phyloP scores from a whole-genome alignment of 2,888 invertebrate genomes.

The Thera obeliscata region DNA sequence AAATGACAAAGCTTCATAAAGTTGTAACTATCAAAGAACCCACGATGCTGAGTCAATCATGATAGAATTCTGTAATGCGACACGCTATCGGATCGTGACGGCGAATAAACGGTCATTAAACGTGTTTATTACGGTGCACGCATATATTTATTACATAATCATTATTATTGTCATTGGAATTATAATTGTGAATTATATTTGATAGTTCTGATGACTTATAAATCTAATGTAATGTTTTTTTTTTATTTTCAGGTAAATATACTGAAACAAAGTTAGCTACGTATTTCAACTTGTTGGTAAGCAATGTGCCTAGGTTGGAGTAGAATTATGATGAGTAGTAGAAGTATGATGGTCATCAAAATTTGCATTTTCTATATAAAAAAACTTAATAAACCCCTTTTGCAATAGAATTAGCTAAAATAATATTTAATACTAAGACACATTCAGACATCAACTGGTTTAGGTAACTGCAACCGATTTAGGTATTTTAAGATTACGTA shows the following conservation, averaged over 20 bases:
- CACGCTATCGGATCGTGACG: slow-evolving; percentile 10
- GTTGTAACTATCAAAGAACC: neutral
- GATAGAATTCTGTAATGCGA: slow-evolving; percentile 4
- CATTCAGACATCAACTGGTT: neutral
- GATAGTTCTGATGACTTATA: neutral
- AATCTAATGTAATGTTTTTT: neutral
- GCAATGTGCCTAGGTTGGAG: neutral
- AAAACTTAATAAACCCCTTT: too few species aligned
- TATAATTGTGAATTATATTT: neutral
- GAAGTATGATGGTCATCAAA: too few species aligned
- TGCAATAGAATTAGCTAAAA: neutral
- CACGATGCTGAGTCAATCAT: slow-evolving; percentile 6
- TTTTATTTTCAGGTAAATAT: slow-evolving; percentile 9
- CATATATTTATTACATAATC: neutral
- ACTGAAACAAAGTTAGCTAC: neutral
- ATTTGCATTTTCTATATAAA: too few species aligned
- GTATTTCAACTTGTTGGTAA: neutral
- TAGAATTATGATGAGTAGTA: too few species aligned
- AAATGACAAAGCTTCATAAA: slow-evolving; percentile 3
- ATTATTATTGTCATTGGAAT: neutral
- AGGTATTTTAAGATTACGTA: neutral
- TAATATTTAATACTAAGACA: neutral
- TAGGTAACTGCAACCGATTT: neutral
- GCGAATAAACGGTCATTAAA: slow-evolving; percentile 10
- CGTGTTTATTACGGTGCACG: slow-evolving; percentile 9